Conservation (phyloP, 2,797 vertebrate species). For the Peromyscus nudipes region DNA sequence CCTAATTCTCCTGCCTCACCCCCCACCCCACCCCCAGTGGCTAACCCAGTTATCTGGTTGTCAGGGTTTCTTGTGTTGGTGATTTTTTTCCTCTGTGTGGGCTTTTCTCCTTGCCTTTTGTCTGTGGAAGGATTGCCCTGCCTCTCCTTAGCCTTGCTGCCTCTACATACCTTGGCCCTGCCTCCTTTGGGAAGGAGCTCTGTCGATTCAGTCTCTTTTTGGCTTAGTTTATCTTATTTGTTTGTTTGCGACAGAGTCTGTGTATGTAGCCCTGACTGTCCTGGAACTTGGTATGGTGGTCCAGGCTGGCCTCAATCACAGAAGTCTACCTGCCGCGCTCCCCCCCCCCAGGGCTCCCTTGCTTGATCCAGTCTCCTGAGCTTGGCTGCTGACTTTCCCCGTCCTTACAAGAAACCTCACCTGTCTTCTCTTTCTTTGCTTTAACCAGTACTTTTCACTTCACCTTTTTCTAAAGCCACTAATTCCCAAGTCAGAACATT, state of each 20-base stretch:
- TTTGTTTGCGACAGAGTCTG: neutral
- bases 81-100: neutral
- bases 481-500: slow-evolving; percentile 44
- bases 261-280: neutral
- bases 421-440: slow-evolving; percentile 32
- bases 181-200: neutral
- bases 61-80: neutral
- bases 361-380: neutral
- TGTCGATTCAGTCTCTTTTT: neutral
- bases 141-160: neutral
- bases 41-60: neutral
- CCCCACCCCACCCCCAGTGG: no score
- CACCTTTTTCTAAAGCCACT: slow-evolving; percentile 41
- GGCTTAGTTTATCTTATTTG: neutral
- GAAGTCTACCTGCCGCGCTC: neutral
- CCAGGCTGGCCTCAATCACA: neutral
- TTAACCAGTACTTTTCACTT: slow-evolving; percentile 53
- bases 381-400: slow-evolving; percentile 8
- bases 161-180: neutral
- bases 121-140: neutral
- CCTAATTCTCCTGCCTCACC: neutral
- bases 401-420: slow-evolving; percentile 24
- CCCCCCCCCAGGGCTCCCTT: no score
- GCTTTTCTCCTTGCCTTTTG: neutral
- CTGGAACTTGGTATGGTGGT: neutral